These are phyloP conservation scores for Phaetusa simplex DNA, from an alignment of 2,113 vertebrate species.

Conservation along the genomic window DNA sequence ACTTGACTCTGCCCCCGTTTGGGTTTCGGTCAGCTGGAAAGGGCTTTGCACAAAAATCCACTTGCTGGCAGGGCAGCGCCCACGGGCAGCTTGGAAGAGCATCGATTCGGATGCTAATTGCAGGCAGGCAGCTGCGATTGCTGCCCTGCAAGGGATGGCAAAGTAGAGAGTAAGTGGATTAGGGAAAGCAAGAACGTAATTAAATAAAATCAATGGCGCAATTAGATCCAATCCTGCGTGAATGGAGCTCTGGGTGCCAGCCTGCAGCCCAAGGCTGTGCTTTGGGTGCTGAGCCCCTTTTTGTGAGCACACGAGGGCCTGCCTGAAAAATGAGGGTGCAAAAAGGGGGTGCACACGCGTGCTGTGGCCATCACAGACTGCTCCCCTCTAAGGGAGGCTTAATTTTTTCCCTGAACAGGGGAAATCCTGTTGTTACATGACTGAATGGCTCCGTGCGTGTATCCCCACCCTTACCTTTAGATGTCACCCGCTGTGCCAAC, in stretches of 20 bases:
- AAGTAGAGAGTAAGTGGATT: background rate
- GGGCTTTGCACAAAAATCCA: background rate
- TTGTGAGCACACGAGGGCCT: background rate
- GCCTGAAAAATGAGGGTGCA: background rate
- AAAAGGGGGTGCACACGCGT: rapidly evolving
- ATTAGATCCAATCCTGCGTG: background rate
- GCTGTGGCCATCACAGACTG: background rate
- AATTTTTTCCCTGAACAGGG: background rate
- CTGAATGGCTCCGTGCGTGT: background rate
- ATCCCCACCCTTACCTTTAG: background rate
- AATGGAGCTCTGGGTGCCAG: background rate
- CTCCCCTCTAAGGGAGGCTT: background rate
- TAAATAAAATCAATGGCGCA: background rate
- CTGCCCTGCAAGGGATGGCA: background rate
- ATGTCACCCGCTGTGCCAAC: background rate
- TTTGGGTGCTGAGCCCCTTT: background rate
- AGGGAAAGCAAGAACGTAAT: background rate
- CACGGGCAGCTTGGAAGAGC: background rate
- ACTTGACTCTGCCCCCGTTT: background rate
- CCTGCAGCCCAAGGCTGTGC: background rate
- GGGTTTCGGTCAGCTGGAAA: background rate
- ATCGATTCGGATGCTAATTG: background rate
- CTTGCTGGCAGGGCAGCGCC: background rate
- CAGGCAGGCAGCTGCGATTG: background rate
- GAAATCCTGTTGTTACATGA: background rate